Base-by-base conservation (phyloP, 2,113 vertebrate species). In the Phoenicopterus ruber region DNA sequence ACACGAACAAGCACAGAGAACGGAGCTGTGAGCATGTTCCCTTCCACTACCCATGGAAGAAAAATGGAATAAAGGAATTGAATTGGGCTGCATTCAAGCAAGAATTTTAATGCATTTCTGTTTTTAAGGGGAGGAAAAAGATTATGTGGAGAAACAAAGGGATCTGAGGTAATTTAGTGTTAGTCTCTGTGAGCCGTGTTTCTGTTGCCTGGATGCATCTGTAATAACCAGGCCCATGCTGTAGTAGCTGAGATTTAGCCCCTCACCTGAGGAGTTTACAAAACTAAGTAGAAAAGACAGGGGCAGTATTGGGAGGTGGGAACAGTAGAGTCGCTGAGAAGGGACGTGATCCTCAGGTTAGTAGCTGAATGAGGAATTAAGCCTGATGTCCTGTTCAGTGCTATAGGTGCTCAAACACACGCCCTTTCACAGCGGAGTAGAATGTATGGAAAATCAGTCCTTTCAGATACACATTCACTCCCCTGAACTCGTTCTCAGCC, bases 381-480 rank as follows among this genome's bases (percentile, higher is more conserved):
- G 29, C 20, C 54, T 34, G n/a, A 36, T 42, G 62, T 18, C 50
- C 26, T 36, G 14, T 59, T 52, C 26, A 25, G 44, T 50, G 42
- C 63, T n/a, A 2, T 42, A 25, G 21, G 5, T 36, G 28, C 69
- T 55, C 31, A 13, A 32, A 19, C n/a, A 31, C 34, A 7, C 20
- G 2, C 26, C 29, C 14, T n/a, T 42, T 55, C 47, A 8, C 40
- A n/a, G 58, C 32, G 29, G 29, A 8, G 26, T 26, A 47, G 66
- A 54, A 24, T 3, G 38, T 16, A 31, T 47, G 76, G 47, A 40
- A 59, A 42, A 21, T 21, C 32, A 26, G 52, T 29, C 50, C 20
- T 25, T n/a, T 50, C 38, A 24, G 61, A 32, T 20, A 3, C 2
- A 11, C 15, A 3, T 17, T 7, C 4, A 0, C 38, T 54, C 19